Evolutionary conservation across 2,797 vertebrate genomes (phyloP), one percentile per base, ranked within the genome.

Genomic region (Thunnus albacares): DNA sequence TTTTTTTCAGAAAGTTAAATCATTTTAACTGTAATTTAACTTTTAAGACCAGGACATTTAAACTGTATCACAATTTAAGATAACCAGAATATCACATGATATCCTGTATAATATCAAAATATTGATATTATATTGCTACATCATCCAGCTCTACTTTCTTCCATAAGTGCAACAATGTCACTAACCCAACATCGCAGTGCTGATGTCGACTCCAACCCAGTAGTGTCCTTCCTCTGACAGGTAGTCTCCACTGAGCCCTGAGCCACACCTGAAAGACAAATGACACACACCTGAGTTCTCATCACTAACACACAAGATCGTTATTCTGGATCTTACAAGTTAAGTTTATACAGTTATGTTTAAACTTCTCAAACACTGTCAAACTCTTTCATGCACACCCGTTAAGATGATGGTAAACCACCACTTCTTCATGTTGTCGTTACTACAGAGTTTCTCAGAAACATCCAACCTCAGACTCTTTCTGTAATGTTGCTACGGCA

Each of bases 121-220:
- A 33, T 28, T 0, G 1, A 41, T 11, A 38, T 49, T 3, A 28
- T 56, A 22, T 2, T 15, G 38, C 0, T 56, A 10, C 13, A 22
- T 45, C 6, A 10, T 38, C n/a, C 15, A 60, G 14, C 43, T 59
- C 0, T 17, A 10, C 14, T 13, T 61, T 43, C 18, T 18, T 26
- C 22, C 59, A 26, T 17, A 8, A 69, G 35, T 30, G 6, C 0
- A 56, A 55, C 3, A 1, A 6, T 9, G 12, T 70, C 18, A 91
- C 93, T 79, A 74, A 99, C 98, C 96, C 67, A 99, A 84, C 98
- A 99, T 99, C 73, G 97, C 97, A 0, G 94, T 89, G 87, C 98
- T 99, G 93, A 99, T 98, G 92, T 99, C 98, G 2, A 99, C 80
- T 58, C 98, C 98, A 6, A 99, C 95, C 98, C 98, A 99, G 71